Conservation (phyloP, 1,140 invertebrate genomes). For the Anthonomus grandis region DNA sequence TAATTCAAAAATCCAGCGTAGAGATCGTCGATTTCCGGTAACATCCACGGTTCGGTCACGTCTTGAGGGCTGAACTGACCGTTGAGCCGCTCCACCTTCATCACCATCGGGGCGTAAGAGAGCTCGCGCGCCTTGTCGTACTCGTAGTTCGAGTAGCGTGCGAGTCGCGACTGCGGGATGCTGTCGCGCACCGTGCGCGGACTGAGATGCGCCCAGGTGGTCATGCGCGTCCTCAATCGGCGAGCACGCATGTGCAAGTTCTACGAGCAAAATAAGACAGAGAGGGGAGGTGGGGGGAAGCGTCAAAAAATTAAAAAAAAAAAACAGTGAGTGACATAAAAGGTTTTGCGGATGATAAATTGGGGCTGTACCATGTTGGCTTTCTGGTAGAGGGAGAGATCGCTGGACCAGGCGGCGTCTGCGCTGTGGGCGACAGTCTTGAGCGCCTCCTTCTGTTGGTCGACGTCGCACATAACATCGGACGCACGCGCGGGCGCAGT, state of each 20-base stretch:
- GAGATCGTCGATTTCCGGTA: slow-evolving; percentile 41
- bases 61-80: background rate
- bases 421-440: slow-evolving; percentile 27
- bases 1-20: slow-evolving; percentile 33
- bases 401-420: slow-evolving; percentile 30
- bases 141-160: slow-evolving; percentile 39
- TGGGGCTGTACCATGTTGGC: slow-evolving; percentile 25
- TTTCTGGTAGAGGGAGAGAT: slow-evolving; percentile 22
- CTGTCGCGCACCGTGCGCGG: slow-evolving; percentile 38
- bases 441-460: slow-evolving; percentile 26
- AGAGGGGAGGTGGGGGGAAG: background rate
- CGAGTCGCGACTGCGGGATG: slow-evolving; percentile 43
- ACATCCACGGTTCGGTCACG: slow-evolving; percentile 42
- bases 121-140: slow-evolving; percentile 43
- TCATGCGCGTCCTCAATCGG: background rate
- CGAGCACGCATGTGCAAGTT: background rate
- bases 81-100: slow-evolving; percentile 12
- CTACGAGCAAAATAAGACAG: background rate
- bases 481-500: slow-evolving; percentile 6
- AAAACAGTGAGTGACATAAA: background rate
- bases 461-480: too few relatives aligned
- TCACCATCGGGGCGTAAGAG: slow-evolving; percentile 34
- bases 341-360: background rate
- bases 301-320: background rate
- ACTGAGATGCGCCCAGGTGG: slow-evolving; percentile 9